phyloP scores from a whole-genome alignment of 2,888 invertebrate genomes.

The Agrochola lota region DNA sequence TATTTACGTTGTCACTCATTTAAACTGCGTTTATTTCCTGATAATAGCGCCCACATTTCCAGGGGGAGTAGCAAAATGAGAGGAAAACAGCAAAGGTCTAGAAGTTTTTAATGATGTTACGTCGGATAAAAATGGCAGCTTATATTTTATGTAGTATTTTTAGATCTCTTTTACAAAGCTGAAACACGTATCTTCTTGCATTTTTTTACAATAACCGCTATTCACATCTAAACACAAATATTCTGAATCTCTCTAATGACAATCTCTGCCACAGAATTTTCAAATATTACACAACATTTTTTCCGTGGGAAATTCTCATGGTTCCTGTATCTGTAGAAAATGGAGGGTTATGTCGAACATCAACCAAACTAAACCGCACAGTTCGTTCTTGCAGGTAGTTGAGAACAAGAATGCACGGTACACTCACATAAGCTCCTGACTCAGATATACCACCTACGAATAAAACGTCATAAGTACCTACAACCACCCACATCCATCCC shows the following conservation, averaged over 20 bases:
- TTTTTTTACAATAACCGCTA: background rate
- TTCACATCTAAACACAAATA: background rate
- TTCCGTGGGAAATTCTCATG: too few species aligned
- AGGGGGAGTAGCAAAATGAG: background rate
- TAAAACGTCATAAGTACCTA: background rate
- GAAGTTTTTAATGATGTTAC: background rate
- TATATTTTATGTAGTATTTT: background rate
- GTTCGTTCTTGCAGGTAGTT: background rate
- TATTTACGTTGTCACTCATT: background rate
- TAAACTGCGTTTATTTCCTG: too few species aligned
- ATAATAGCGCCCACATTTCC: background rate
- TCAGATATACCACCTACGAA: background rate
- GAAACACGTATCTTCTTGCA: background rate
- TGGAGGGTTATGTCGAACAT: background rate
- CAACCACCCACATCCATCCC: too few species aligned
- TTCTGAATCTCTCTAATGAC: background rate
- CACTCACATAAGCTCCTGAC: background rate
- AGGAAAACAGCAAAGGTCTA: background rate
- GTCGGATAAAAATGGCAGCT: background rate
- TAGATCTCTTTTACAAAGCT: background rate
- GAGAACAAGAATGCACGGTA: background rate
- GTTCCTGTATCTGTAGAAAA: background rate
- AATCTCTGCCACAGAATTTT: background rate
- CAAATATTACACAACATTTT: background rate
- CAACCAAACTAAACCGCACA: too few species aligned